Conservation (phyloP, 2,797 vertebrate species). For the Tragopan temminckii region DNA sequence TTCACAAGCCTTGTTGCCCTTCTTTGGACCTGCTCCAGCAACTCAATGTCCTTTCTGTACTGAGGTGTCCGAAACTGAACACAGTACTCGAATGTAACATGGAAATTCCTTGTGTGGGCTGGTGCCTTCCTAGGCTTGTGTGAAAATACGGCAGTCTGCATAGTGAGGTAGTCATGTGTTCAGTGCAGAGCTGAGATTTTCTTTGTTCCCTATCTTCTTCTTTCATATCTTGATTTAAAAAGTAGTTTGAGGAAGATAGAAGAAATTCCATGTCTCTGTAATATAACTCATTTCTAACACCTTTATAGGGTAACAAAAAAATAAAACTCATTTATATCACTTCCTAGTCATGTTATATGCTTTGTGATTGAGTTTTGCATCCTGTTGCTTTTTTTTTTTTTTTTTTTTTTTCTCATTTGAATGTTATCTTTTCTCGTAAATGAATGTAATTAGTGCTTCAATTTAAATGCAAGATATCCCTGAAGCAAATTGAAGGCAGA, state of each 20-base stretch:
- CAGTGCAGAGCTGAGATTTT: not conserved
- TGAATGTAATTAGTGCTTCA: not conserved
- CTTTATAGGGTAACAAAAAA: not conserved
- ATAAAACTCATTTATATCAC: not conserved
- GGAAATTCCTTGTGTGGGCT: not conserved
- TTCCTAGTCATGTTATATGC: not conserved
- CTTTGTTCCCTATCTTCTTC: not conserved
- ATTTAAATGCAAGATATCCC: not conserved
- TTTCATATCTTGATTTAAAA: not conserved
- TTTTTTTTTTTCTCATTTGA: not conserved
- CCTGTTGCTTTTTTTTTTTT: no score
- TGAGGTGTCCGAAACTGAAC: no score
- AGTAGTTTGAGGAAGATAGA: not conserved
- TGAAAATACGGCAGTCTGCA: not conserved
- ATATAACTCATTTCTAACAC: not conserved
- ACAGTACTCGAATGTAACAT: no score
- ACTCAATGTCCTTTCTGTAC: no score
- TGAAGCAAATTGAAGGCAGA: not conserved
- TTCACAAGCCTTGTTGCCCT: no score
- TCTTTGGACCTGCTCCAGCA: no score
- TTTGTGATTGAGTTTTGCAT: not conserved
- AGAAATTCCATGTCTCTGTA: not conserved
- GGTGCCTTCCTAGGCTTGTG: fast-evolving
- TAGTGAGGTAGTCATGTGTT: not conserved
- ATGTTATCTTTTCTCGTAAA: not conserved